Evolutionary conservation across 1,140 invertebrate species (phyloP).

Genomic region (Eriocheir sinensis): DNA sequence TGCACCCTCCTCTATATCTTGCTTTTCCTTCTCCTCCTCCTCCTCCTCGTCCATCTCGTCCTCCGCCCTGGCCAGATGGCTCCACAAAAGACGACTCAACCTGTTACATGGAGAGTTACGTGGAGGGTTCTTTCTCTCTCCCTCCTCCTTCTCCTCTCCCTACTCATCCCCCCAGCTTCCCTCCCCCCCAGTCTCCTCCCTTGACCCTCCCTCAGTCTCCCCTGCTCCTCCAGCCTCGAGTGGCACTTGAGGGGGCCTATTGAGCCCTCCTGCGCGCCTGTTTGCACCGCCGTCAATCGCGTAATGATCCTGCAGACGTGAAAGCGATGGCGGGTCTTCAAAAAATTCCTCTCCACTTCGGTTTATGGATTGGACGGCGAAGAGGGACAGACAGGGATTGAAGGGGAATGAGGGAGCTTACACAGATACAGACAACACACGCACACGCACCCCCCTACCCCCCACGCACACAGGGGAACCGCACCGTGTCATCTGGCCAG

Average conservation of each 20-base stretch:
- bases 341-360: not conserved
- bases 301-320: constrained; percentile 51
- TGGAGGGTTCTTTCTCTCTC: constrained; percentile 19
- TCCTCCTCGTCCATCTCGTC: constrained; percentile 4
- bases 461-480: not conserved
- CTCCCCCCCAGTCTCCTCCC: not conserved
- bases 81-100: constrained; percentile 27
- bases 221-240: constrained; percentile 40
- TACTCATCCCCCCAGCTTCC: not conserved
- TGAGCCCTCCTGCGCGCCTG: constrained; percentile 34
- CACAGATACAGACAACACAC: too few species aligned
- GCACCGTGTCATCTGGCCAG: not conserved
- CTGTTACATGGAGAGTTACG: constrained; percentile 35
- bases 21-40: not conserved
- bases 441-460: not conserved
- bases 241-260: constrained; percentile 50
- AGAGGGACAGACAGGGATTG: not conserved
- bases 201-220: not conserved
- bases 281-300: constrained; percentile 31
- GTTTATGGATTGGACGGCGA: not conserved
- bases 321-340: not conserved
- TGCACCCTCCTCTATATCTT: not conserved
- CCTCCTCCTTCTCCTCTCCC: not conserved
- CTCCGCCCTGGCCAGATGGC: constrained; percentile 37
- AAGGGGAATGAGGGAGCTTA: too few species aligned